phyloP scores from a whole-genome alignment of 1,140 invertebrate genomes.

The Sipha flava region DNA sequence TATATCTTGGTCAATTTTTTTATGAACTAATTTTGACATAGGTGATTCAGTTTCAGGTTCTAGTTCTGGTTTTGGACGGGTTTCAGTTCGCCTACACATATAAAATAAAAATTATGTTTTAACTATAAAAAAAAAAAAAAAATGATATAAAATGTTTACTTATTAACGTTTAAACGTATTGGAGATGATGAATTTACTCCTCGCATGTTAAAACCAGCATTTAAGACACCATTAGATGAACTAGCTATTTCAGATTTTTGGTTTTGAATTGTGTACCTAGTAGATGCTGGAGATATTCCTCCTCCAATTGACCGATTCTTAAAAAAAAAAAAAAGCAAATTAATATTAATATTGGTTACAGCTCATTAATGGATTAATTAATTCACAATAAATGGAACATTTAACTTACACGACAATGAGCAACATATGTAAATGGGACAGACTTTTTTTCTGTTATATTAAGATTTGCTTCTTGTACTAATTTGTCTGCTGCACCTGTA shows the following conservation, averaged over 20 bases:
- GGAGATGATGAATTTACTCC: constrained; percentile 32
- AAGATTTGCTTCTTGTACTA: constrained; percentile 70
- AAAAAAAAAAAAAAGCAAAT: neutral
- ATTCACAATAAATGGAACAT: no score
- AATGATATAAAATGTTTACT: neutral
- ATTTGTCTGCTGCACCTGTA: constrained; percentile 56
- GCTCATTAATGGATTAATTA: no score
- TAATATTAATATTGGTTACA: neutral
- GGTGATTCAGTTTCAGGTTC: neutral
- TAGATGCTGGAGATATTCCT: neutral
- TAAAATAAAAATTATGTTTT: neutral
- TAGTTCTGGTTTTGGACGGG: neutral
- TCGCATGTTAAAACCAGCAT: constrained; percentile 31
- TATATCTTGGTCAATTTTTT: constrained; percentile 20
- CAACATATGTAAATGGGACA: constrained; percentile 51
- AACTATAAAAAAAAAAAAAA: neutral
- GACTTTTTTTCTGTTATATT: constrained; percentile 42
- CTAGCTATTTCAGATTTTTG: constrained; percentile 32
- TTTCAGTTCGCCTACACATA: neutral
- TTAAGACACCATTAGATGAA: constrained; percentile 31
- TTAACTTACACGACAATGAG: constrained; percentile 36
- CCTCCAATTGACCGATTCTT: constrained; percentile 6
- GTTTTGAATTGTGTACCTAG: neutral
- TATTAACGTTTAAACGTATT: constrained; percentile 23
- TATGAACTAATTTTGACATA: constrained; percentile 24